Evolutionary conservation across 2,113 vertebrate genomes (phyloP), one percentile per base, ranked within the genome.

Genomic region (Sceloporus undulatus): DNA sequence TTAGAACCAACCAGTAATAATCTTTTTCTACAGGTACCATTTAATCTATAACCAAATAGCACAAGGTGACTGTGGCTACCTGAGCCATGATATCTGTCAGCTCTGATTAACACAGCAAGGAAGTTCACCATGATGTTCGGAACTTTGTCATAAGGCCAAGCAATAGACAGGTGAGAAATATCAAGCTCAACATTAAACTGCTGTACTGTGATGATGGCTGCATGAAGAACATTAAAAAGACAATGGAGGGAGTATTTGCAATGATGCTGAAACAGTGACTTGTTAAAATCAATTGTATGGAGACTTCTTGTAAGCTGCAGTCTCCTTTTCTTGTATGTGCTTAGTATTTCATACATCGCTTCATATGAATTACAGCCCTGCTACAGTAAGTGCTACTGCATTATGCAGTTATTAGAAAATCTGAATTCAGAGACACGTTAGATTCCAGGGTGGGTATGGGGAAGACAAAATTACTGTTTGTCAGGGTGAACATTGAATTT

Each of bases 301-400:
- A 56, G 91, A 29, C 9, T 81, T 59, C 84, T 80, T 82, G 71
- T 73, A 80, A 87, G 92, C 34, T 52, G 74, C 68, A 86, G 23
- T 14, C 79, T 75, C 52, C 23, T 3, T 38, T 13, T 74, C 19
- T 34, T 14, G 77, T 79, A 80, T 13, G 29, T 84, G 16, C 40
- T 91, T 86, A 85, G 85, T 77, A 75, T 65, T 90, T 86, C 80
- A 29, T 79, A 25, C 21, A 91, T 90, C 70, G 11, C 90, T 18
- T 70, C 87, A 78, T 70, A 76, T 75, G n/a, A 5, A 25, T 25
- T 75, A 6, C 16, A 88, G 19, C 27, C 93, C n/a, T 71, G 79
- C 80, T 91, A 42, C 2, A 71, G 85, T 70, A 48, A 65, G 23
- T 54, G 79, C 84, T 9, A 81, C 59, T 42, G 86, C 92, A 92